These are phyloP conservation scores for Panthera leo DNA, from an alignment of 2,113 vertebrate genomes.

Conservation along the genomic window DNA sequence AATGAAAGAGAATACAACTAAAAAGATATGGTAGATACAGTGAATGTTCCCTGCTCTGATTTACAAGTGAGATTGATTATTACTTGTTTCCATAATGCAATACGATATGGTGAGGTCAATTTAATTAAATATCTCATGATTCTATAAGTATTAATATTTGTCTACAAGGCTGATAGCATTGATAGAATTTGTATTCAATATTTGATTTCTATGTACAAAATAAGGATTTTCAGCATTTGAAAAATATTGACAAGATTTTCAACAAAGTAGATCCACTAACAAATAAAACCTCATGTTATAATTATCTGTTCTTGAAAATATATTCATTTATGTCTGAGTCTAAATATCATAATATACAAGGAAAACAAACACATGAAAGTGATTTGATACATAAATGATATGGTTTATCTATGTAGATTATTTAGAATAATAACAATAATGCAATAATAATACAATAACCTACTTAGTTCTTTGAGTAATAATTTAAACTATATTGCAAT, in stretches of 20 bases:
- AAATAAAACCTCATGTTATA: not conserved
- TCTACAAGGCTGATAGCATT: not conserved
- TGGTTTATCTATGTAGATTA: not conserved
- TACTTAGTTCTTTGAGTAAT: not conserved
- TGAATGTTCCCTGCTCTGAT: not conserved
- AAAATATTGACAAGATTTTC: not conserved
- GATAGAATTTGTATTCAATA: not conserved
- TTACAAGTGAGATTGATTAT: not conserved
- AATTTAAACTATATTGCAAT: not conserved
- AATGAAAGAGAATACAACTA: not conserved
- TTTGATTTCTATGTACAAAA: constrained; percentile 9
- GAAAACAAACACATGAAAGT: not conserved
- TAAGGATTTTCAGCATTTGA: not conserved
- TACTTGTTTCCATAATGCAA: not conserved
- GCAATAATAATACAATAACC: not conserved
- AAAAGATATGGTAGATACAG: not conserved
- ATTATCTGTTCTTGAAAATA: not conserved
- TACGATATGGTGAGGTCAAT: not conserved
- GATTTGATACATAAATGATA: not conserved
- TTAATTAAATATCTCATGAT: not conserved
- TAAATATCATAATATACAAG: not conserved
- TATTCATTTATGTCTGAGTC: not conserved
- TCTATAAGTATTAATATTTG: not conserved
- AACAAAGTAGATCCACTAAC: not conserved
- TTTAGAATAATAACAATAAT: not conserved